phyloP scores from a whole-genome alignment of 2,797 vertebrate genomes.

The Enteromius treurensis region DNA sequence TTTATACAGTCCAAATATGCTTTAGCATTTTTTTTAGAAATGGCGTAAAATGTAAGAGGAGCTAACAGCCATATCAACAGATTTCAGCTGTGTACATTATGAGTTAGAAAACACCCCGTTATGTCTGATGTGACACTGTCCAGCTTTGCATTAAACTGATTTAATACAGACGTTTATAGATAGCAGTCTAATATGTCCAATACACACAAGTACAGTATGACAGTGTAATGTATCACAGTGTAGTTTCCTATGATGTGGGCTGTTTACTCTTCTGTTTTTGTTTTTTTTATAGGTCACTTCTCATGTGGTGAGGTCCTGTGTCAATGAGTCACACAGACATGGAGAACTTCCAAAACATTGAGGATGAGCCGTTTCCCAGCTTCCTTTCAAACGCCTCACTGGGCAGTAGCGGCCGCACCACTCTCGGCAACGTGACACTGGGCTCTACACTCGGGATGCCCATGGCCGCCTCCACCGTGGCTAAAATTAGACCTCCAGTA shows the following conservation, averaged over 20 bases:
- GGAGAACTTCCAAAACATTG: conserved; percentile 85
- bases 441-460: conserved; percentile 89
- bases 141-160: background rate
- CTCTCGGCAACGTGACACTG: conserved; percentile 85
- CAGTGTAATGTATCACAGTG: background rate
- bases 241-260: background rate
- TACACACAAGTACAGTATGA: conserved; percentile 8
- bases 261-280: background rate
- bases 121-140: background rate
- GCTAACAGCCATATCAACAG: background rate
- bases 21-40: background rate
- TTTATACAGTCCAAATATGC: background rate
- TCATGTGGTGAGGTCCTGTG: conserved; percentile 43
- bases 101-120: background rate
- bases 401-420: conserved; percentile 74
- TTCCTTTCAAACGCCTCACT: conserved; percentile 80
- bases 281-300: background rate
- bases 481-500: conserved; percentile 77
- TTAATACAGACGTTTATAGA: background rate
- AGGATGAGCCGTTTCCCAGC: conserved; percentile 91
- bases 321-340: conserved; percentile 58
- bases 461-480: conserved; percentile 94
- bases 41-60: background rate
- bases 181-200: background rate
- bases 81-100: background rate